Base-by-base conservation (phyloP, 2,888 invertebrate species). In the Drosophila mulleri region DNA sequence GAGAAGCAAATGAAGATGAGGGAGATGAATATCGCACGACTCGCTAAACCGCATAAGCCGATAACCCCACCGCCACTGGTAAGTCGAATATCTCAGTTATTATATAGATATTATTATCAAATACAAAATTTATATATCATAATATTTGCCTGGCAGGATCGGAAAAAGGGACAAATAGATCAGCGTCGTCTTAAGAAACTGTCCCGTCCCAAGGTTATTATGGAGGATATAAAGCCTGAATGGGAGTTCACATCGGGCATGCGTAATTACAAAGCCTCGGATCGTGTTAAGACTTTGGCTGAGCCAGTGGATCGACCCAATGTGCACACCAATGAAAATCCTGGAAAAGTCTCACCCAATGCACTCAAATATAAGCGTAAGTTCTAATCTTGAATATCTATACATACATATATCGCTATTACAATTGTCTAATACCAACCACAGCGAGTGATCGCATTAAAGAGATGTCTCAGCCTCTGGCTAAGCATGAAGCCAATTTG, bases 31-130 rank as follows among this genome's bases (percentile, higher is more conserved):
- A 67, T 92, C 0, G 75, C 70, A 9, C 81, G 83, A 6, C 62
- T 91, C 41, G 80, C 93, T 0, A 74, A 75, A 32, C 93, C 92
- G 0, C 93, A 92, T 65, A 72, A 66, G 32, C 41, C 77, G 0
- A 65, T 64, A 1, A 29, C 57, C 7, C 82, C 82, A 8, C 82
- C 79, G 0, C 67, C 60, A 66, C 57, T 65, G 26, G 92, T 92
- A 78, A 77, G 70, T 74, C 11, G n/a, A 5, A 16, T 20, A 44
- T 23, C 3, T 47, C 8, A 23, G 16, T 8, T 47, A 47, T 26
- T 14, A 26, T 2, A 29, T 29, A 48, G 7, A 16, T 47, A 47
- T 26, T 0, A 2, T 23, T 26, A 26, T 26, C 5, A n/a, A n/a
- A n/a, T n/a, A n/a, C n/a, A n/a, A n/a, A n/a, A n/a, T n/a, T n/a